Conservation (phyloP, 2,888 invertebrate species). For the Tenthredo notha region DNA sequence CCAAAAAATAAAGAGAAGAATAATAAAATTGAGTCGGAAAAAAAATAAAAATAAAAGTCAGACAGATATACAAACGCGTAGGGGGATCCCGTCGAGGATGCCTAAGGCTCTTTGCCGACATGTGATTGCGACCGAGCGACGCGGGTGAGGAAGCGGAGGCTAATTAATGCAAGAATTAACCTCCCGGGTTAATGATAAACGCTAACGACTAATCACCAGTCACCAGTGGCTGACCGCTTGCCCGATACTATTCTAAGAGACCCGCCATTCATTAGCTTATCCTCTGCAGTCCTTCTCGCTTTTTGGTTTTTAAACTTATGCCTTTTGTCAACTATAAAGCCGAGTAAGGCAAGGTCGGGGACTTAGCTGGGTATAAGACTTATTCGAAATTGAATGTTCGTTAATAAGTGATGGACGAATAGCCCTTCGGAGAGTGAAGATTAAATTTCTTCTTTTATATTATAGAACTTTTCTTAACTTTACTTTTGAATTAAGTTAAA, state of each 20-base stretch:
- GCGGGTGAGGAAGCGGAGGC: slow-evolving; percentile 54
- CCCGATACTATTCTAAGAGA: slow-evolving; percentile 63
- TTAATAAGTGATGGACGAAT: neutral
- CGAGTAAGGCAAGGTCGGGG: slow-evolving; percentile 17
- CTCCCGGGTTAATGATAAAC: slow-evolving; percentile 72
- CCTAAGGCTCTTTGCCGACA: neutral
- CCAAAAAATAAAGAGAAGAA: neutral
- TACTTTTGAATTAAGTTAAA: neutral
- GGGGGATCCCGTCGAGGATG: neutral
- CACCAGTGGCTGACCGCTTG: slow-evolving; percentile 56
- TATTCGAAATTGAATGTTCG: neutral
- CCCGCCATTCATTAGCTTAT: slow-evolving; percentile 68
- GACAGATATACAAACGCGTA: neutral
- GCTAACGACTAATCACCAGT: slow-evolving; percentile 71
- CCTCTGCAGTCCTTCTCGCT: slow-evolving; percentile 61
- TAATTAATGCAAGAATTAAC: slow-evolving; percentile 73
- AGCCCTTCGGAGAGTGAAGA: neutral
- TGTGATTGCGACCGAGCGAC: neutral
- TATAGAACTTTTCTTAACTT: neutral
- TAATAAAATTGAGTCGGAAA: neutral
- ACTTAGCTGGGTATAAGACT: neutral
- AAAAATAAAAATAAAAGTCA: no score
- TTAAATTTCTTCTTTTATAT: neutral
- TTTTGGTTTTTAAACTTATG: slow-evolving; percentile 58
- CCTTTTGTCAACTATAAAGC: neutral